These are phyloP conservation scores for Episyrphus balteatus DNA, from an alignment of 1,140 invertebrate species.

Conservation along the genomic window DNA sequence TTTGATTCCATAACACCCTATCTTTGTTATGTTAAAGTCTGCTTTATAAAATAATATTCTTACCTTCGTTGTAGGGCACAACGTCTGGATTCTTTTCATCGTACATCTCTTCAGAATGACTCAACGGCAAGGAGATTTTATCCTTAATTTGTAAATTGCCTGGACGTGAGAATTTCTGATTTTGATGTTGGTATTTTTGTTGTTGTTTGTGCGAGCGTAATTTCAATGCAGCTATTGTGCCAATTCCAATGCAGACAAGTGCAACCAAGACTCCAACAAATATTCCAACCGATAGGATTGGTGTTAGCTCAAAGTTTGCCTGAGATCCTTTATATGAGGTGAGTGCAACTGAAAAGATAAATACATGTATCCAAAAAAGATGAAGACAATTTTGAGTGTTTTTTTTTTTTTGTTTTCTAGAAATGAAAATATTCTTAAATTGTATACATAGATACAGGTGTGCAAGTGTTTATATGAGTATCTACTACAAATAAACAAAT, in stretches of 20 bases:
- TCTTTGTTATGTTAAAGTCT: too few species aligned
- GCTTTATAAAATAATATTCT: too few species aligned
- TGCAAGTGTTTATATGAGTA: too few species aligned
- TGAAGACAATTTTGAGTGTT: background rate
- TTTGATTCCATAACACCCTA: too few species aligned
- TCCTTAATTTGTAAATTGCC: conserved; percentile 54
- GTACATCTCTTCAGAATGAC: conserved; percentile 56
- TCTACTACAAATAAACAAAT: too few species aligned
- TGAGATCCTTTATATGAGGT: conserved; percentile 44
- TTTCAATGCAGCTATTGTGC: conserved; percentile 58
- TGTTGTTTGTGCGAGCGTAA: conserved; percentile 45
- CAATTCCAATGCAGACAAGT: conserved; percentile 54
- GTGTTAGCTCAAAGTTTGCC: conserved; percentile 57
- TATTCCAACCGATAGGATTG: conserved; percentile 53
- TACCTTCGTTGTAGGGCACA: conserved; percentile 77
- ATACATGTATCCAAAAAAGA: background rate
- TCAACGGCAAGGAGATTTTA: conserved; percentile 51
- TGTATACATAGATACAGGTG: too few species aligned
- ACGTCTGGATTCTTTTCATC: conserved; percentile 79
- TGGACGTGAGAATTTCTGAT: conserved; percentile 42
- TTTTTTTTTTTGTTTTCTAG: background rate
- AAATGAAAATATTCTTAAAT: too few species aligned
- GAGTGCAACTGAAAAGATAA: conserved; percentile 20
- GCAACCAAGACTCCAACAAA: conserved; percentile 60
- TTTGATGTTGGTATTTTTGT: conserved; percentile 32